Percentiles rank a stretch among this genome's conserved stretches.
Conservation (phyloP, 2,113 vertebrate genomes). For the Solenodon paradoxus region DNA sequence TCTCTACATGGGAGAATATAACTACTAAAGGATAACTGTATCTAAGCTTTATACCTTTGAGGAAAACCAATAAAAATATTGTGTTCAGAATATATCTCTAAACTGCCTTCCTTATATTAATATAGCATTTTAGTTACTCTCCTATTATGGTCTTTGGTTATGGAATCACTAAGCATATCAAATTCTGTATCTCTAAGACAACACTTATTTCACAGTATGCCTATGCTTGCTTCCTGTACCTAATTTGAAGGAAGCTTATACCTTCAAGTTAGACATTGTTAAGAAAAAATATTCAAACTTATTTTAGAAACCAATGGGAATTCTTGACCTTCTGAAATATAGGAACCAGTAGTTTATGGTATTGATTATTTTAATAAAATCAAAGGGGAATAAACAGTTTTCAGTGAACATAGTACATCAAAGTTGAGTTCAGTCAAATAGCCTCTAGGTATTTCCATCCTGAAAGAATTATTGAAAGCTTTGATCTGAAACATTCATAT, state of each 20-base stretch:
- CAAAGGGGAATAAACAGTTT: constrained; percentile 46
- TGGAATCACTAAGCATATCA: background rate
- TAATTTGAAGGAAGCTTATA: background rate
- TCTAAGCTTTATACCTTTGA: background rate
- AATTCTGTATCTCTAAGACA: background rate
- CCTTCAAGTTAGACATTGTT: background rate
- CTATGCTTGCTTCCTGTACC: background rate
- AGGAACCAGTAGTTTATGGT: background rate
- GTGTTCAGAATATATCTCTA: background rate
- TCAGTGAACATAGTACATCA: constrained; percentile 42
- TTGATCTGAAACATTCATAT: constrained; percentile 5
- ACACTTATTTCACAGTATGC: background rate
- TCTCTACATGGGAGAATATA: background rate
- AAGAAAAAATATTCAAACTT: background rate
- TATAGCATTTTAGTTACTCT: background rate
- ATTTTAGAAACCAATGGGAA: background rate
- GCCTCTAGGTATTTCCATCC: constrained; percentile 23
- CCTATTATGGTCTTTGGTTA: background rate
- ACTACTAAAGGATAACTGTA: background rate
- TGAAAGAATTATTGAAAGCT: constrained; percentile 52
- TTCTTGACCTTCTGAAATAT: constrained; percentile 26
- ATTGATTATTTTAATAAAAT: constrained; percentile 29
- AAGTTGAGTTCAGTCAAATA: constrained; percentile 60
- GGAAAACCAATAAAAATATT: background rate
- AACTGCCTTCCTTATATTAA: background rate